Evolutionary conservation across 1,140 invertebrate species (phyloP), one percentile per base, ranked within the genome.

Genomic region (Protaetia brevitarsis): DNA sequence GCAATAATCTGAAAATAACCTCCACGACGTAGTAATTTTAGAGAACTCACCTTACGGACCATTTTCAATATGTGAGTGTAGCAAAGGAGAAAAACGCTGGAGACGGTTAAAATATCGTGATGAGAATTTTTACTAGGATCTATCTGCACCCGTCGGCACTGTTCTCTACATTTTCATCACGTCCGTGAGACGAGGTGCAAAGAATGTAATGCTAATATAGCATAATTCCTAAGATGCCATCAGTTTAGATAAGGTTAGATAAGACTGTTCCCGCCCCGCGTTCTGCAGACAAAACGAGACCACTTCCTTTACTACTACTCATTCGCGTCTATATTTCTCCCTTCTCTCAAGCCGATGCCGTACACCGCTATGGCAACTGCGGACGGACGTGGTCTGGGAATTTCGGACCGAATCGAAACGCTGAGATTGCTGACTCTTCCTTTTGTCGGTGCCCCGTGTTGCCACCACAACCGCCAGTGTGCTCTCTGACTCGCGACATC

Each of bases 181-280:
- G 58, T 60, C 7, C 58, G 27, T 16, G 27, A 16, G 56, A 58
- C 23, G 56, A 58, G 56, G 21, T 58, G 56, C 28, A 60, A 60
- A 60, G 58, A 60, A 60, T 60, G 31, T 28, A 29, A 60, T 28
- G 58, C 27, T 60, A 60, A 60, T 60, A 13, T 29, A 60, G 19
- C 19, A 16, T 41, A 41, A 41, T 16, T 41, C 37, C n/a, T 6
- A 5, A 16, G 13, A 41, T 41, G 19, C 11, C 19, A 41, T 41
- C 37, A n/a, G n/a, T n/a, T n/a, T n/a, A n/a, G n/a, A n/a, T n/a
- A n/a, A n/a, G 37, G n/a, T 34, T 34, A 34, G 31, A 34, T 34
- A 34, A n/a, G 31, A 34, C 31, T 8, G 13, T 34, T 34, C 31
- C 13, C 31, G 8, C 31, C 19, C n/a, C n/a, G n/a, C n/a, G n/a